A percentile compares a stretch with the other conserved stretches of the same genome.
Conservation (phyloP, 1,140 invertebrate species). For the Cotesia glomerata region DNA sequence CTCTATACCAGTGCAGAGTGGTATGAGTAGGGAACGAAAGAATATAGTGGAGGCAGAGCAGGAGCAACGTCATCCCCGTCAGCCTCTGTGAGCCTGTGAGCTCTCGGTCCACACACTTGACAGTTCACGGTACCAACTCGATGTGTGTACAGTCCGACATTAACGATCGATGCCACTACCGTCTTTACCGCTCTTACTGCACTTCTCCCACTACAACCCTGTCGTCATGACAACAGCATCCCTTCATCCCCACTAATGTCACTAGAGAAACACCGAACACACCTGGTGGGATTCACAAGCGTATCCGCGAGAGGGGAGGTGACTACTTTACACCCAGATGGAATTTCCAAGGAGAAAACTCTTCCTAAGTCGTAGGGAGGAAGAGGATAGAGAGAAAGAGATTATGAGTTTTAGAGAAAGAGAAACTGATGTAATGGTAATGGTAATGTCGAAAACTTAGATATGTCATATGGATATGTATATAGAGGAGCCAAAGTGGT, state of each 20-base stretch:
- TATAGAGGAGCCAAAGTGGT: neutral
- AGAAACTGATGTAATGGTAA: neutral
- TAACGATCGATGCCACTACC: constrained; percentile 60
- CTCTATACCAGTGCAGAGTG: too few species aligned
- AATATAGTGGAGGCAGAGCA: constrained; percentile 18
- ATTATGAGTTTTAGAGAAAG: too few species aligned
- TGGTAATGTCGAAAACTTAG: constrained; percentile 4
- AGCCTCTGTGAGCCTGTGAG: neutral
- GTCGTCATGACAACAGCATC: constrained; percentile 59
- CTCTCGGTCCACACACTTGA: constrained; percentile 8
- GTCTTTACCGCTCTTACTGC: constrained; percentile 28
- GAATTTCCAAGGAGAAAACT: constrained; percentile 18
- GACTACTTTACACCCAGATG: constrained; percentile 23
- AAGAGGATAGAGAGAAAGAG: neutral
- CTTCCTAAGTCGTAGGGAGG: neutral
- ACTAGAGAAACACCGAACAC: constrained; percentile 2
- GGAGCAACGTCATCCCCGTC: constrained; percentile 13
- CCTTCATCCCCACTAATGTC: constrained; percentile 45
- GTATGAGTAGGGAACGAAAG: constrained; percentile 8
- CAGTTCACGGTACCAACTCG: constrained; percentile 8
- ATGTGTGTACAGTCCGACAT: constrained; percentile 11
- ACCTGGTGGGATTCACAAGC: constrained; percentile 44
- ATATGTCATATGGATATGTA: neutral
- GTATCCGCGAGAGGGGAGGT: neutral
- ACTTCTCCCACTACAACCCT: constrained; percentile 1